Base-by-base conservation (phyloP, 2,888 invertebrate species). In the Phortica magna region DNA sequence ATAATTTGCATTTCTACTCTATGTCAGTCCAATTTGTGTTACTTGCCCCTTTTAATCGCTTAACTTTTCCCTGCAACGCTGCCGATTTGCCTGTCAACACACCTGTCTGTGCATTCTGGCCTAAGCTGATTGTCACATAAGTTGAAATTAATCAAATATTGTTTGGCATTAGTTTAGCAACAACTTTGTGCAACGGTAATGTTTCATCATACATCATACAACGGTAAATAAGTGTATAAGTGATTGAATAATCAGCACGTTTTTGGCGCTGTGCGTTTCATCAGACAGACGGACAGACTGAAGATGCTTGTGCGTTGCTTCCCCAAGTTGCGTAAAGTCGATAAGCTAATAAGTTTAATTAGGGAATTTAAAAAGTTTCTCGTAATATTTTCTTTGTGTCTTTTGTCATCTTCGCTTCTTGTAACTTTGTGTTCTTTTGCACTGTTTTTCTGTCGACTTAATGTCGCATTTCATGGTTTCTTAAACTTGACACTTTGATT, bases 401-500 rank as follows among this genome's bases (percentile, higher is more conserved):
- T 17, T 61, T 61, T n/a, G n/a, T n/a, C n/a, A n/a, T n/a, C n/a
- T n/a, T n/a, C n/a, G n/a, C n/a, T n/a, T n/a, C n/a, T 19, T 61
- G 22, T 22, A 14, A 7, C 39, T 39, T 41, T 22, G 41, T 39
- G n/a, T 41, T 39, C 41, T 42, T 31, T 65, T 41, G 4, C n/a
- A n/a, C 1, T 68, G 43, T 43, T 19, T 68, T 42, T 22, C 43
- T 19, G 19, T 68, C 68, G 43, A 88, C 87, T 88, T 85, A 88
- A 87, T 88, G 85, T 88, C 85, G 68, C 42, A 85, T 85, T 85
- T 85, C 88, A 85, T 85, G 85, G 88, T 87, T 87, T 84, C 88
- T 85, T 88, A 88, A 85, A 85, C 88, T 84, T 88, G 85, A 88
- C 88, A 87, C 85, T 87, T 85, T 76, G 87, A 83, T 80, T 75